phyloP scores from a whole-genome alignment of 2,888 invertebrate genomes.

The Drosophila emarginata region DNA sequence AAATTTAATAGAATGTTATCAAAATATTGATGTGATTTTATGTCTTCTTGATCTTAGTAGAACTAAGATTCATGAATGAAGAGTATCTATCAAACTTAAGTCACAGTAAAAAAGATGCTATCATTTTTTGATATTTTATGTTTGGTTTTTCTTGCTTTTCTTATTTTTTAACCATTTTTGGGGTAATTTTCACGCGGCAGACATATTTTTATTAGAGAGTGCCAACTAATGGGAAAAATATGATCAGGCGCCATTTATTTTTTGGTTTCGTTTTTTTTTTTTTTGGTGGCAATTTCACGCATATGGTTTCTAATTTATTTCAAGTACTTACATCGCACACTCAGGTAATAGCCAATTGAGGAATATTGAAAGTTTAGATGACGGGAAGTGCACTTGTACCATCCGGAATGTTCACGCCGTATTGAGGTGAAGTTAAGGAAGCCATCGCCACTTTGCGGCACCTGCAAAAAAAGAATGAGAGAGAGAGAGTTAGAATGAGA shows the following conservation, averaged over 20 bases:
- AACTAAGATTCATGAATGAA: too few species aligned
- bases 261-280: conserved; percentile 10
- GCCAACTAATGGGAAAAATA: conserved; percentile 73
- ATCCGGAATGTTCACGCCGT: conserved; percentile 91
- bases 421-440: conserved; percentile 93
- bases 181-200: conserved; percentile 20
- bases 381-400: conserved; percentile 95
- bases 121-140: background rate
- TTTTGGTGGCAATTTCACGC: conserved; percentile 73
- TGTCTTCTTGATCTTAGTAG: too few species aligned
- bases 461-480: conserved; percentile 72
- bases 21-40: too few species aligned
- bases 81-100: background rate
- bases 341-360: conserved; percentile 95
- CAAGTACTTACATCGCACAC: conserved; percentile 90
- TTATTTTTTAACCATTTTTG: conserved; percentile 12
- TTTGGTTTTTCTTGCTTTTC: background rate
- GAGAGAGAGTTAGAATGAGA: conserved; percentile 3
- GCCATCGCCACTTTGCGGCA: conserved; percentile 89
- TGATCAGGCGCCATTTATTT: conserved; percentile 65
- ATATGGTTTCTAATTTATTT: conserved; percentile 49
- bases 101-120: background rate
- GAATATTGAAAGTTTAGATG: conserved; percentile 93
- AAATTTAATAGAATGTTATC: too few species aligned
- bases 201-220: conserved; percentile 40